These are phyloP conservation scores for Lepidothrix coronata DNA, from an alignment of 2,113 vertebrate genomes.

Conservation along the genomic window DNA sequence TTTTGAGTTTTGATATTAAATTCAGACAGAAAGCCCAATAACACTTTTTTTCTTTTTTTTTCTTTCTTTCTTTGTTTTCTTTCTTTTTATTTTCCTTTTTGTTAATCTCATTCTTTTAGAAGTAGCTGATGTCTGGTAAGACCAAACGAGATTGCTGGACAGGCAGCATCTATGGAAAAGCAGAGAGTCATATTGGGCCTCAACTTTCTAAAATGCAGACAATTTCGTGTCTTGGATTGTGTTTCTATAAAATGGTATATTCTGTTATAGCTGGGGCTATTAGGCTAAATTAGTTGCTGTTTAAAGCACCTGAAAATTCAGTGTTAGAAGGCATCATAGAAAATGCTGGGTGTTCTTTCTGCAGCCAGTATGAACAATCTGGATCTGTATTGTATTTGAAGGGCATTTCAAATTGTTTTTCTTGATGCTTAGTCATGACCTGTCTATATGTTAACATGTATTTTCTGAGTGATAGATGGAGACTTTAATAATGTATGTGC, in stretches of 20 bases:
- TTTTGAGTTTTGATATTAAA: background rate
- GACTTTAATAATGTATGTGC: background rate
- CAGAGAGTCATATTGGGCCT: background rate
- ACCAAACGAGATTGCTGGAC: background rate
- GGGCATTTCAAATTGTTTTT: background rate
- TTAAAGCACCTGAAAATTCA: background rate
- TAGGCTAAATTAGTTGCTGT: background rate
- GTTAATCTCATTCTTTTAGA: background rate
- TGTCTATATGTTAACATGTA: background rate
- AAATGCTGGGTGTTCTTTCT: background rate
- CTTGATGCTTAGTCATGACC: background rate
- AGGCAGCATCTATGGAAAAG: background rate
- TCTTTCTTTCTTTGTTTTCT: too few species aligned
- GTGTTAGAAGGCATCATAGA: background rate
- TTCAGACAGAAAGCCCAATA: background rate
- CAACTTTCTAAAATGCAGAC: background rate
- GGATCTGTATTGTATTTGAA: background rate
- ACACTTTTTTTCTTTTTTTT: fast-evolving
- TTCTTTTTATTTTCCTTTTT: background rate
- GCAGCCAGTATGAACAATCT: background rate
- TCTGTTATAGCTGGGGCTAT: background rate
- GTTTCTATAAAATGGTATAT: background rate
- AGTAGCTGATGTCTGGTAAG: background rate
- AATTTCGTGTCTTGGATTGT: background rate
- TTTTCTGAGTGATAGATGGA: background rate